Base-by-base conservation (phyloP, 2,888 invertebrate species). In the Drosophila anomalipes region DNA sequence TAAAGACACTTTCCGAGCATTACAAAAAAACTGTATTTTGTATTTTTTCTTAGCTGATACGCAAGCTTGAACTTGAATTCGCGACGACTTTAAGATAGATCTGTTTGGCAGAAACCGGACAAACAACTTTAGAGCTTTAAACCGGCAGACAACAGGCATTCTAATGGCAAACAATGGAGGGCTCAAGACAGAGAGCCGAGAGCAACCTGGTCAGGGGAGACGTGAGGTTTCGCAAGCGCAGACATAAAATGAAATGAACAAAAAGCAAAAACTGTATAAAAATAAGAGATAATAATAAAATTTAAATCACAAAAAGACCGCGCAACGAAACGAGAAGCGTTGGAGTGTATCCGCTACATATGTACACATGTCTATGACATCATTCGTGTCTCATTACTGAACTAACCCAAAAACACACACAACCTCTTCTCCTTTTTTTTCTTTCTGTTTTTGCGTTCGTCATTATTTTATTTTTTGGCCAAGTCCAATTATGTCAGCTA, bases 141-240 rank as follows among this genome's bases (percentile, higher is more conserved):
- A 70, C 77, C 52, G 65, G 65, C 76, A 19, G n/a, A 28, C 70
- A 70, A 28, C 58, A 85, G 71, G 68, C 81, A 81, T 87, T 86
- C 88, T 89, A 89, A 82, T 84, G 77, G 60, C 85, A 76, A 86
- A 86, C 86, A 87, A 87, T 78, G 82, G 33, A 70, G 39, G 47
- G 54, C 53, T 65, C 12, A 32, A 51, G 59, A 63, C 28, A 14
- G 32, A 9, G 28, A 41, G 49, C 19, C 47, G n/a, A 32, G 44
- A 47, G 26, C 56, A 10, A 66, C 47, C 37, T 10, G 54, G 35
- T 28, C n/a, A 35, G 22, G 26, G 41, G 49, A 3, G 49, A 58
- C 26, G 26, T 47, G 14, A 16, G 44, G 47, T 39, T 26, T n/a
- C 12, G 68, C 39, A 22, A 63, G 57, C 56, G 47, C 70, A 63